Evolutionary conservation across 2,113 vertebrate genomes (phyloP).

Genomic region (Saimiri boliviensis): DNA sequence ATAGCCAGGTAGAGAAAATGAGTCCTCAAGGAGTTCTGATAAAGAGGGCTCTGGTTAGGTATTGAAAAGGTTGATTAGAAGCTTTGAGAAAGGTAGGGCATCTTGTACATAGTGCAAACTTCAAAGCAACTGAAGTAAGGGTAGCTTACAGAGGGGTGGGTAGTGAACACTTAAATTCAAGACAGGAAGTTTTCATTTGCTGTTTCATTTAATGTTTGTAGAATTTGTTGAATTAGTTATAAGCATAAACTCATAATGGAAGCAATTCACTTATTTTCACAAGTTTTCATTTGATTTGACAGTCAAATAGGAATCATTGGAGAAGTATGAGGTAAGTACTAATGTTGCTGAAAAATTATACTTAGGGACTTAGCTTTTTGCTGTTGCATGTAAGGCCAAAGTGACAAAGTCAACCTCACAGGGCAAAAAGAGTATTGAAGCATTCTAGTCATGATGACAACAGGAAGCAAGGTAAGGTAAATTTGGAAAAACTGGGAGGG

Average conservation of each 20-base stretch:
- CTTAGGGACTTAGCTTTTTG: conserved; percentile 39
- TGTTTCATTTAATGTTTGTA: neutral
- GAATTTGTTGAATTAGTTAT: no score
- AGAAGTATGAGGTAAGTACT: neutral
- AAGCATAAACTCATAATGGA: no score
- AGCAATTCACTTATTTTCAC: no score
- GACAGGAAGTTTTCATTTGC: conserved; percentile 36
- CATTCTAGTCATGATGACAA: neutral
- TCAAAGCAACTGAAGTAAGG: conserved; percentile 8
- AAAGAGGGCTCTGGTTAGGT: neutral
- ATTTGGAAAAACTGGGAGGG: neutral
- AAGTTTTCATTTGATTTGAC: conserved; percentile 51
- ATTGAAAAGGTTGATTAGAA: conserved; percentile 41
- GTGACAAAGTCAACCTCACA: neutral
- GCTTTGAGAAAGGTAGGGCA: conserved; percentile 32
- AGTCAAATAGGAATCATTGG: neutral
- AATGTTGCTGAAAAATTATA: conserved; percentile 24
- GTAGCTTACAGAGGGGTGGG: neutral
- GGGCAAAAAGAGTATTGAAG: neutral
- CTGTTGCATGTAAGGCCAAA: neutral
- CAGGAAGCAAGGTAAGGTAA: neutral
- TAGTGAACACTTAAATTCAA: neutral
- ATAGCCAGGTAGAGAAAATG: conserved; percentile 35
- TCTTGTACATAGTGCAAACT: neutral
- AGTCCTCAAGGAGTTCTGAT: conserved; percentile 44